Evolutionary conservation across 2,888 invertebrate species (phyloP), one percentile per base, ranked within the genome.

Genomic region (Nemoura dubitans): DNA sequence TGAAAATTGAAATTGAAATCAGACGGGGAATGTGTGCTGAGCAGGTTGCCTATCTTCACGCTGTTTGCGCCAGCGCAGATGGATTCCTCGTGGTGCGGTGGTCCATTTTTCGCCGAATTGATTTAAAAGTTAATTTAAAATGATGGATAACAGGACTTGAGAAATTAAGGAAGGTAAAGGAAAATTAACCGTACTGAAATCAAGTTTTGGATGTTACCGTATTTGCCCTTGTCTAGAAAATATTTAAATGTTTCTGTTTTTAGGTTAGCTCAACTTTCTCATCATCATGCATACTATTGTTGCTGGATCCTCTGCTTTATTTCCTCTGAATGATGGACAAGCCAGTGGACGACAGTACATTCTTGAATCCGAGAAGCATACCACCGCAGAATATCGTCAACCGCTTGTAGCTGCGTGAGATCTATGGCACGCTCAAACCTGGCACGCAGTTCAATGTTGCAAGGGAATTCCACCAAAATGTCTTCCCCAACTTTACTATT

Each of bases 401-500:
- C 88, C 94, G 97, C 87, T 92, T 98, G 76, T 93, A 94, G 90
- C 93, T 94, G 86, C 93, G 98, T 89, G 96, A 98, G 93, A 95
- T 94, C 10, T 95, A 94, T 90, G 95, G 95, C 36, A 94, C 94
- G 88, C 93, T 92, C 88, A 95, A 93, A 90, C 94, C 95, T 28
- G 96, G 96, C 3, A 95, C 95, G 0, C 96, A 96, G 89, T 95
- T 96, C 89, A 95, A 96, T 90, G 94, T 94, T 29, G 95, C 95
- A 0, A 93, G 97, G 89, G 95, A 96, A 90, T 97, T 98, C 91
- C 97, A 98, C 91, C 97, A 98, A 91, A 97, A 97, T 91, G 95
- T 99, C 6, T 97, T 97, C 90, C 99, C 99, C 0, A 98, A 98
- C 92, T 95, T 96, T 90, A 97, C 98, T 0, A 94, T 98, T 85